These are phyloP conservation scores for Leptinotarsa rubiginosa DNA, from an alignment of 2,888 invertebrate genomes.

Conservation along the genomic window DNA sequence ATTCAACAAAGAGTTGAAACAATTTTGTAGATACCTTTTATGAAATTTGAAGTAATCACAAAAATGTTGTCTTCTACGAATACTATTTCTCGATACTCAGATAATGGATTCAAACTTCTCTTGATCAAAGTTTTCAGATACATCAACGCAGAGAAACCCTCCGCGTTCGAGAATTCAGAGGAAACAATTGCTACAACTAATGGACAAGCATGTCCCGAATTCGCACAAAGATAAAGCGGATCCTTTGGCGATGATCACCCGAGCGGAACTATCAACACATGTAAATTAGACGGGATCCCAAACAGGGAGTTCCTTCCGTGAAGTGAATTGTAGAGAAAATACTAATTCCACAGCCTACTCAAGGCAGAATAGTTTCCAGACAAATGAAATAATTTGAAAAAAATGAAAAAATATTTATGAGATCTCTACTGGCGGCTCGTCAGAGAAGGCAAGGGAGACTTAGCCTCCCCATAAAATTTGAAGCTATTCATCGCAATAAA, in stretches of 20 bases:
- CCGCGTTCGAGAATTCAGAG: neutral
- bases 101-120: neutral
- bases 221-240: constrained; percentile 3
- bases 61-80: too few relatives aligned
- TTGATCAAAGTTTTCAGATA: neutral
- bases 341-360: neutral
- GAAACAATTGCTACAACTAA: constrained; percentile 7
- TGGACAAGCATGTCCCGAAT: constrained; percentile 4
- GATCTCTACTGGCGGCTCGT: too few relatives aligned
- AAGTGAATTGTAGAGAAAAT: neutral
- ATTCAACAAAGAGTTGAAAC: too few relatives aligned
- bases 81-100: too few relatives aligned
- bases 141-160: neutral
- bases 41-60: too few relatives aligned
- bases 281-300: constrained; percentile 4
- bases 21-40: too few relatives aligned
- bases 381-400: too few relatives aligned
- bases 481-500: too few relatives aligned
- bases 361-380: too few relatives aligned
- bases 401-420: too few relatives aligned
- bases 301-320: neutral
- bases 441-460: too few relatives aligned
- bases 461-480: too few relatives aligned
- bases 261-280: constrained; percentile 16
- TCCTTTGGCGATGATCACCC: constrained; percentile 8